Evolutionary conservation across 2,113 vertebrate species (phyloP).

Genomic region (Rhea americana): DNA sequence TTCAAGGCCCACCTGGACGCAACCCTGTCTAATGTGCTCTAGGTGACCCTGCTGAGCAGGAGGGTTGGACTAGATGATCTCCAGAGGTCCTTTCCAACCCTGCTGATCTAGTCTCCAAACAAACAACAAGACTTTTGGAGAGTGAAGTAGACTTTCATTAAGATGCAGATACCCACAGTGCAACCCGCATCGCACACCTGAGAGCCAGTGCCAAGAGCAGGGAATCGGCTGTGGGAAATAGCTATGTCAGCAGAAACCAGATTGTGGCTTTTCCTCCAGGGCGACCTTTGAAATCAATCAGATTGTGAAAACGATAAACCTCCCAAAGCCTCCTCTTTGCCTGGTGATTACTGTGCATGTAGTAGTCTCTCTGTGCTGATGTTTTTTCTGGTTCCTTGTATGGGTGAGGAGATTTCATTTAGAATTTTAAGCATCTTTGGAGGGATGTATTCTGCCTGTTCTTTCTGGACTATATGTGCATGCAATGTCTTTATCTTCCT

Average conservation of each 20-base stretch:
- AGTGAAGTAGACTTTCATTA: slow-evolving; percentile 17
- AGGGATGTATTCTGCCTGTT: not conserved
- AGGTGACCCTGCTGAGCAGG: no score
- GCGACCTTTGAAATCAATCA: slow-evolving; percentile 56
- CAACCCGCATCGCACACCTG: not conserved
- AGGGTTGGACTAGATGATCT: no score
- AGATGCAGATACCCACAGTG: slow-evolving; percentile 25
- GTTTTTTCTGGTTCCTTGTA: not conserved
- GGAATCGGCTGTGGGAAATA: slow-evolving; percentile 17
- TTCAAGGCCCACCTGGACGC: no score
- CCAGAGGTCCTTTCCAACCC: no score
- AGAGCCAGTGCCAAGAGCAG: slow-evolving; percentile 31
- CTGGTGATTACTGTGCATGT: not conserved
- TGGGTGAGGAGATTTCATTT: not conserved
- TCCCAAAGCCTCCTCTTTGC: not conserved
- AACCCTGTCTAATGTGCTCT: no score
- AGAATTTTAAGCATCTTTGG: not conserved
- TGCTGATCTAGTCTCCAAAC: not conserved
- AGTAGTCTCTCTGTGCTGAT: not conserved
- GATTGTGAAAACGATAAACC: not conserved
- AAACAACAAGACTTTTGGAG: slow-evolving; percentile 15
- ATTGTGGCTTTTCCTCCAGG: slow-evolving; percentile 39
- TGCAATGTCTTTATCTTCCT: not conserved
- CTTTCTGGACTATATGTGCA: not conserved
- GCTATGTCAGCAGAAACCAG: slow-evolving; percentile 26